These are phyloP conservation scores for Malacoraja senta DNA, from an alignment of 2,797 vertebrate species.

Conservation along the genomic window DNA sequence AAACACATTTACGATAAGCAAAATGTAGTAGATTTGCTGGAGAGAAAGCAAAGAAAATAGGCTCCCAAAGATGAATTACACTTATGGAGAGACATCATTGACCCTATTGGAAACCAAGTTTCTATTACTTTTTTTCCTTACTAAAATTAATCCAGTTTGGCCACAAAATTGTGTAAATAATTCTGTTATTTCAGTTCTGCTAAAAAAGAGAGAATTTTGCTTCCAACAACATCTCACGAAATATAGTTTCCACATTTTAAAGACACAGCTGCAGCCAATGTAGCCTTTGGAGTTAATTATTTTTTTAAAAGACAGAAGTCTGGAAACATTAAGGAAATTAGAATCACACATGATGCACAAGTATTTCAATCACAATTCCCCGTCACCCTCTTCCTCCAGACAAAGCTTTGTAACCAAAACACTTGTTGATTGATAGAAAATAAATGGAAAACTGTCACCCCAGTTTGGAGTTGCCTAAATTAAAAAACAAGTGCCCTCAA, in stretches of 20 bases:
- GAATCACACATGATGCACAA: background rate
- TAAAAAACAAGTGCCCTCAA: background rate
- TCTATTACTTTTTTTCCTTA: background rate
- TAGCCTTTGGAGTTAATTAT: background rate
- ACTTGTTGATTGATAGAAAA: background rate
- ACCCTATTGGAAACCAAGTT: background rate
- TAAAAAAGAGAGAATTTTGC: background rate
- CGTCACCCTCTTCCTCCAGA: background rate
- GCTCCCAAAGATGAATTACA: background rate
- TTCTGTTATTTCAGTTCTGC: background rate
- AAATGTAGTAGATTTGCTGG: background rate
- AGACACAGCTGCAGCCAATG: background rate
- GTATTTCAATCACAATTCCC: background rate
- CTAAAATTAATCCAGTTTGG: background rate
- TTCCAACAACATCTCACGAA: background rate
- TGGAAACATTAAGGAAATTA: background rate
- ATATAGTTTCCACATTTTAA: background rate
- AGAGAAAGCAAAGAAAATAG: conserved; percentile 24
- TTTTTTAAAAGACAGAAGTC: background rate
- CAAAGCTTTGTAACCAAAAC: background rate
- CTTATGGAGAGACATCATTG: background rate
- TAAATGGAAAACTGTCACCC: background rate
- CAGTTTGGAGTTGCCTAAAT: background rate
- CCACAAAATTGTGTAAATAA: background rate
- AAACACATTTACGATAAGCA: conserved; percentile 15